Percentiles rank a stretch among this genome's conserved stretches.
Conservation (phyloP, 2,797 vertebrate species). For the Acomys russatus region DNA sequence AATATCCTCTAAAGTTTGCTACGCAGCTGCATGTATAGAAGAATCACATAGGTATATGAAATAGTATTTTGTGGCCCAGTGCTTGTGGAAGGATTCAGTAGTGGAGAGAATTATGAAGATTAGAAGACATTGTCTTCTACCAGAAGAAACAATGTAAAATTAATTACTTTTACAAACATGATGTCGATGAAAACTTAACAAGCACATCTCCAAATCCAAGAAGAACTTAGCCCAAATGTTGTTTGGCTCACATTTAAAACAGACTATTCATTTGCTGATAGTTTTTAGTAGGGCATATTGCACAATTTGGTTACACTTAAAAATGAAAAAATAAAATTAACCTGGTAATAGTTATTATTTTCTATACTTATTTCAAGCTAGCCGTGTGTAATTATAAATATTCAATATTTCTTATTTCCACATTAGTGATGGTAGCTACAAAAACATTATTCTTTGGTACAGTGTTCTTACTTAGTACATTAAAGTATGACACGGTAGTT, state of each 20-base stretch:
- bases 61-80: background rate
- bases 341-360: background rate
- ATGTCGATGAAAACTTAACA: background rate
- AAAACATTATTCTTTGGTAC: background rate
- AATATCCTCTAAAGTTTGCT: background rate
- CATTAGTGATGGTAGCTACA: background rate
- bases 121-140: background rate
- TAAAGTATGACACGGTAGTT: background rate
- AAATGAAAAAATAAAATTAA: background rate
- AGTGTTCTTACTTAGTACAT: background rate
- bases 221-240: background rate
- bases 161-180: background rate
- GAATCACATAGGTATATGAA: background rate
- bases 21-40: background rate
- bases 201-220: background rate
- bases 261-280: background rate
- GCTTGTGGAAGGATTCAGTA: background rate
- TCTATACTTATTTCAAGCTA: background rate
- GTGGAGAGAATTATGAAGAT: background rate
- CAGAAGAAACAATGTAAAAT: background rate
- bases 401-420: background rate
- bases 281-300: background rate
- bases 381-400: background rate
- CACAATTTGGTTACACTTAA: constrained; percentile 19
- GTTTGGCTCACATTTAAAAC: background rate